Conservation (phyloP, 2,797 vertebrate species). For the Silurus lanzhouensis region DNA sequence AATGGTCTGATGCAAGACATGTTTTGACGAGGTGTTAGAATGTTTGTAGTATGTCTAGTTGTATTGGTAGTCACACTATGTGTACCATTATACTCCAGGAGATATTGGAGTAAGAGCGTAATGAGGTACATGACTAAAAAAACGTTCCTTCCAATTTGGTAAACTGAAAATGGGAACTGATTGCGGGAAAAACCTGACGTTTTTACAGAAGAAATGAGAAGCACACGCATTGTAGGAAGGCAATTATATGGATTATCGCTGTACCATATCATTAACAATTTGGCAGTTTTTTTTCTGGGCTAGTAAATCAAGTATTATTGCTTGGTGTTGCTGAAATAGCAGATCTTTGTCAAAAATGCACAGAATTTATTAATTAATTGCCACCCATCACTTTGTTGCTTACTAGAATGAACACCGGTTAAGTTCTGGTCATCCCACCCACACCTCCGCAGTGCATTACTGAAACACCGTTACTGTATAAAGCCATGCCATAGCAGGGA, state of each 20-base stretch:
- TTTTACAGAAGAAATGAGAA: not conserved
- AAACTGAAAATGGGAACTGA: constrained; percentile 4
- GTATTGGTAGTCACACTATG: not conserved
- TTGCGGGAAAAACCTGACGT: not conserved
- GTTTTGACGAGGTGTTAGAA: not conserved
- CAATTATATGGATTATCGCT: not conserved
- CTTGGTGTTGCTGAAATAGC: not conserved
- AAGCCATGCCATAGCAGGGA: not conserved
- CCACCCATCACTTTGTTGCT: not conserved
- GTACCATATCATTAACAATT: too few relatives aligned
- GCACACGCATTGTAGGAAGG: not conserved
- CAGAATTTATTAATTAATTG: too few relatives aligned
- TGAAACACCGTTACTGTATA: not conserved
- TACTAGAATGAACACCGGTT: not conserved
- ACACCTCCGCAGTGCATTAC: not conserved
- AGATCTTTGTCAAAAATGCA: not conserved
- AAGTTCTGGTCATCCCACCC: not conserved
- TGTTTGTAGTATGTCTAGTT: not conserved
- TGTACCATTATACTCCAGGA: not conserved
- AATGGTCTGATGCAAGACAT: not conserved
- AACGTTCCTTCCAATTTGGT: not conserved
- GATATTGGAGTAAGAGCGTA: too few relatives aligned
- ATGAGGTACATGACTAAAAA: too few relatives aligned
- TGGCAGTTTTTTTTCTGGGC: too few relatives aligned
- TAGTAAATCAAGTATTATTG: not conserved